These are phyloP conservation scores for Thalassarche chlororhynchos DNA, from an alignment of 2,113 vertebrate species.

Conservation along the genomic window DNA sequence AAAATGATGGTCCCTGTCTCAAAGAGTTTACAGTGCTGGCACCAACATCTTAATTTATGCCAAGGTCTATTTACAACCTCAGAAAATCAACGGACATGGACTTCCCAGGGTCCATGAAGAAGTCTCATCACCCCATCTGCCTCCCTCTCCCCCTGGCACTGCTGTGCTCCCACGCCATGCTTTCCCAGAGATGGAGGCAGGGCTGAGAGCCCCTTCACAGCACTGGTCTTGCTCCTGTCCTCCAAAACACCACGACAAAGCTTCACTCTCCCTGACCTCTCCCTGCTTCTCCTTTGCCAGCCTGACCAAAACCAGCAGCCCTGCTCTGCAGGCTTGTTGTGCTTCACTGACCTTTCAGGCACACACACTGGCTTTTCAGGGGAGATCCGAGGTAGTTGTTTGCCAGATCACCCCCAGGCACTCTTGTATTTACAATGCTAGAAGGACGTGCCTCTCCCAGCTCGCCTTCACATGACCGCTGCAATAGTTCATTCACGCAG, in stretches of 20 bases:
- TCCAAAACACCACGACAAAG: not conserved
- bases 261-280: not conserved
- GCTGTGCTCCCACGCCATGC: not conserved
- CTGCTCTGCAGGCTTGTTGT: not conserved
- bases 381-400: not conserved
- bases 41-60: not conserved
- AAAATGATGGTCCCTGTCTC: not conserved
- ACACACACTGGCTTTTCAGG: not conserved
- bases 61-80: not conserved
- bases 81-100: not conserved
- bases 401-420: not conserved
- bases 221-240: not conserved
- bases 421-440: not conserved
- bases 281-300: not conserved
- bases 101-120: not conserved
- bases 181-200: not conserved
- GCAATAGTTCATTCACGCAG: accelerated
- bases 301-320: not conserved
- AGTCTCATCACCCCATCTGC: not conserved
- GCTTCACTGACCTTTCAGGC: not conserved
- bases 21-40: not conserved
- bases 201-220: not conserved
- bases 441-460: not conserved
- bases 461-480: accelerated
- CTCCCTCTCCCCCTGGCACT: not conserved